phyloP scores from a whole-genome alignment of 2,797 vertebrate genomes.

The Xenops minutus region DNA sequence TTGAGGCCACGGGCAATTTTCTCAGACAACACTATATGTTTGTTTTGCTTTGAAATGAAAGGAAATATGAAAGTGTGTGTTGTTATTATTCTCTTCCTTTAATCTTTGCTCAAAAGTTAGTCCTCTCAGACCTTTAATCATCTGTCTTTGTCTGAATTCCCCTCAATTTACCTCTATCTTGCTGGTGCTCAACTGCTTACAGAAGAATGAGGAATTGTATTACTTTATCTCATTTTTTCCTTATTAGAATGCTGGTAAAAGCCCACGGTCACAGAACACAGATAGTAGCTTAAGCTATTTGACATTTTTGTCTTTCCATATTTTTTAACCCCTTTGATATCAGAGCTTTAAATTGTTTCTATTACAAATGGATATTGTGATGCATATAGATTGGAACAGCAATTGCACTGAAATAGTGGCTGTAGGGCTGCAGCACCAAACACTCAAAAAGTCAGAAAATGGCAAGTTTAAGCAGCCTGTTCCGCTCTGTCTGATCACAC shows the following conservation, averaged over 20 bases:
- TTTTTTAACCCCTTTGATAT: slow-evolving; percentile 22
- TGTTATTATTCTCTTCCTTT: slow-evolving; percentile 53
- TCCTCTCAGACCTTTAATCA: slow-evolving; percentile 56
- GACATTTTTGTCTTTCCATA: background rate
- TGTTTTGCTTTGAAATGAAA: slow-evolving; percentile 37
- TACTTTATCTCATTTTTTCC: slow-evolving; percentile 14
- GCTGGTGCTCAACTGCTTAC: slow-evolving; percentile 13
- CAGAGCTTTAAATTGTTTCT: background rate
- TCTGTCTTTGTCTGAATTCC: slow-evolving; percentile 27
- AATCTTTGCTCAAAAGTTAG: slow-evolving; percentile 50
- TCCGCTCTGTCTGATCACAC: background rate
- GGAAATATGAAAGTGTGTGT: background rate
- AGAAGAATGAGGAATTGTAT: slow-evolving; percentile 34
- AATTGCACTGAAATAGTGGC: background rate
- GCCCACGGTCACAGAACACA: background rate
- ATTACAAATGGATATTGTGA: background rate
- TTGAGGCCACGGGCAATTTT: background rate
- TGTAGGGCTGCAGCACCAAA: background rate
- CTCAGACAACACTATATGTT: background rate
- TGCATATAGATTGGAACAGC: background rate
- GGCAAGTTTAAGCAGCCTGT: background rate
- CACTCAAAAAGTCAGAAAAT: background rate
- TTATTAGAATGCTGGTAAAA: slow-evolving; percentile 36
- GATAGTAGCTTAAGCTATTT: background rate
- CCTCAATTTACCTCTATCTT: slow-evolving; percentile 35